Conservation (phyloP, 2,888 invertebrate species). For the Hemithea aestivaria region DNA sequence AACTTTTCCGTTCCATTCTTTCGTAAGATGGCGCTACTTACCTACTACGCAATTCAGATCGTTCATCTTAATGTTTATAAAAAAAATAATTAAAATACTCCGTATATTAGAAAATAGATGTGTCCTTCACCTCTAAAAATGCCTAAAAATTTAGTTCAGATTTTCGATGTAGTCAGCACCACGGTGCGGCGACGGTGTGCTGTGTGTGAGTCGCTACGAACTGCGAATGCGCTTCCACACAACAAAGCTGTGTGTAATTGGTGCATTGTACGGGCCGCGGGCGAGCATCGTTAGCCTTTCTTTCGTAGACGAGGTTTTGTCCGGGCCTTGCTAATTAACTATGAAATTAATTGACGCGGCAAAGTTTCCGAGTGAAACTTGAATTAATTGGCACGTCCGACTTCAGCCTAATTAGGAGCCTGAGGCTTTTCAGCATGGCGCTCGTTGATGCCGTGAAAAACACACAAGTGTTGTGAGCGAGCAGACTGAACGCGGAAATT, state of each 20-base stretch:
- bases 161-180: slow-evolving; percentile 35
- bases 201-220: slow-evolving; percentile 24
- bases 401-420: slow-evolving; percentile 78
- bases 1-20: too few species aligned
- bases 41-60: too few species aligned
- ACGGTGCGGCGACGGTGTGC: too few species aligned
- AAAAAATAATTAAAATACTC: too few species aligned
- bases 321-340: slow-evolving; percentile 75
- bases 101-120: too few species aligned
- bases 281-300: slow-evolving; percentile 74
- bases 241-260: slow-evolving; percentile 69
- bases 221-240: slow-evolving; percentile 36
- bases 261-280: slow-evolving; percentile 68
- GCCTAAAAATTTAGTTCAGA: slow-evolving; percentile 27
- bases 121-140: too few species aligned
- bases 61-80: too few species aligned
- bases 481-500: slow-evolving; percentile 42
- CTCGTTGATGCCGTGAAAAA: slow-evolving; percentile 74
- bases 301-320: slow-evolving; percentile 72
- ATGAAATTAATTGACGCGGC: slow-evolving; percentile 80
- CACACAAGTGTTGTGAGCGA: slow-evolving; percentile 70
- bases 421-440: slow-evolving; percentile 75
- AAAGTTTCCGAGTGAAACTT: slow-evolving; percentile 79
- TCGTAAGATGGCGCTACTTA: too few species aligned
- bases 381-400: slow-evolving; percentile 80